Conservation (phyloP, 2,888 invertebrate species). For the Pecten maximus region DNA sequence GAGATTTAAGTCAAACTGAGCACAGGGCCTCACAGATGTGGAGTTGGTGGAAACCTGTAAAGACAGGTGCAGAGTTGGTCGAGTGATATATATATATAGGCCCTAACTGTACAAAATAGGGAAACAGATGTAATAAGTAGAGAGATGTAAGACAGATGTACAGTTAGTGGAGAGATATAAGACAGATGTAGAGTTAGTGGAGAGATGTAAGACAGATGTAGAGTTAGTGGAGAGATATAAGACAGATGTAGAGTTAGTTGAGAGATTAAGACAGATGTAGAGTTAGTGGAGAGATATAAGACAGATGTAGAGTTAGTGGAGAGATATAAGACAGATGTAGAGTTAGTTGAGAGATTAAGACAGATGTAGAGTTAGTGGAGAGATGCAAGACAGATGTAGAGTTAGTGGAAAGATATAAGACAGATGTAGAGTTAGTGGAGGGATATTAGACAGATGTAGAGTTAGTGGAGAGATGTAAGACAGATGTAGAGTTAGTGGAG, state of each 20-base stretch:
- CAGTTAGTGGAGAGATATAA: not conserved
- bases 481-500: too few species aligned
- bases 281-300: too few species aligned
- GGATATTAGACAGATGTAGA: not conserved
- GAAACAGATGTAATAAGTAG: not conserved
- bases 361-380: not conserved
- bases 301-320: too few species aligned
- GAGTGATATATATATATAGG: not conserved
- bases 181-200: not conserved
- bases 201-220: not conserved
- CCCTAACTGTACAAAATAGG: not conserved
- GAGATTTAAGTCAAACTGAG: not conserved
- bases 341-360: not conserved
- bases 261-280: not conserved
- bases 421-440: not conserved
- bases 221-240: too few species aligned
- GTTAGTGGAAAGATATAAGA: not conserved
- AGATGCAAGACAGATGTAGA: not conserved
- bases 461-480: too few species aligned
- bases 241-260: too few species aligned
- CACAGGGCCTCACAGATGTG: not conserved
- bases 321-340: too few species aligned
- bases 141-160: not conserved
- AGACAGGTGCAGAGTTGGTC: not conserved
- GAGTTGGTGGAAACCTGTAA: not conserved